These are phyloP conservation scores for Thymelicus sylvestris DNA, from an alignment of 2,888 invertebrate species.

Conservation along the genomic window DNA sequence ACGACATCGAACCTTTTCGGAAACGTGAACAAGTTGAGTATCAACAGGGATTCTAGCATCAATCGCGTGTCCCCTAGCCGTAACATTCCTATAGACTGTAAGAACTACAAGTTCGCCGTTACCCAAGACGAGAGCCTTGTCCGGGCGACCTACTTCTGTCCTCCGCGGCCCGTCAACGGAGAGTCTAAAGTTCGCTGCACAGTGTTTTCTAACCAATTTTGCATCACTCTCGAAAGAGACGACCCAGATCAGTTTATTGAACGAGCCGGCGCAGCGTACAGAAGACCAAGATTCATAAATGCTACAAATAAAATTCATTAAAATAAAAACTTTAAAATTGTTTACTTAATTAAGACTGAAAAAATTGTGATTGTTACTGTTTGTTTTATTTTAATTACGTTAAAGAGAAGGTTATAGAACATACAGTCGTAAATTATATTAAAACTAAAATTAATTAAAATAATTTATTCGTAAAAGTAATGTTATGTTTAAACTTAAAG, in stretches of 20 bases:
- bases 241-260: conserved; percentile 68
- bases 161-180: conserved; percentile 63
- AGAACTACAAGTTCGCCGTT: conserved; percentile 74
- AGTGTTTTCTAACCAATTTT: conserved; percentile 76
- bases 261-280: conserved; percentile 56
- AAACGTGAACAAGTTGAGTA: conserved; percentile 53
- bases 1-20: conserved; percentile 52
- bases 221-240: conserved; percentile 70
- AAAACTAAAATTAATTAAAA: not conserved
- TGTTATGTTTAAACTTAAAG: too few species aligned
- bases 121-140: conserved; percentile 63
- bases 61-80: conserved; percentile 37
- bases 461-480: not conserved
- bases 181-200: conserved; percentile 66
- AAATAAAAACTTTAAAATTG: not conserved
- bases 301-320: not conserved
- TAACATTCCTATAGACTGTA: conserved; percentile 69
- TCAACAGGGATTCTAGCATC: conserved; percentile 42
- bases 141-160: conserved; percentile 73
- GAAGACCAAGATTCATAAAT: conserved; percentile 58
- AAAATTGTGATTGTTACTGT: conserved; percentile 1
- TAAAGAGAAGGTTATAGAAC: too few species aligned
- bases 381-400: too few species aligned
- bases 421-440: not conserved
- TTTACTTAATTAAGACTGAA: conserved; percentile 39